phyloP scores from a whole-genome alignment of 2,797 vertebrate genomes.

The Sebastes kiyomatsui region DNA sequence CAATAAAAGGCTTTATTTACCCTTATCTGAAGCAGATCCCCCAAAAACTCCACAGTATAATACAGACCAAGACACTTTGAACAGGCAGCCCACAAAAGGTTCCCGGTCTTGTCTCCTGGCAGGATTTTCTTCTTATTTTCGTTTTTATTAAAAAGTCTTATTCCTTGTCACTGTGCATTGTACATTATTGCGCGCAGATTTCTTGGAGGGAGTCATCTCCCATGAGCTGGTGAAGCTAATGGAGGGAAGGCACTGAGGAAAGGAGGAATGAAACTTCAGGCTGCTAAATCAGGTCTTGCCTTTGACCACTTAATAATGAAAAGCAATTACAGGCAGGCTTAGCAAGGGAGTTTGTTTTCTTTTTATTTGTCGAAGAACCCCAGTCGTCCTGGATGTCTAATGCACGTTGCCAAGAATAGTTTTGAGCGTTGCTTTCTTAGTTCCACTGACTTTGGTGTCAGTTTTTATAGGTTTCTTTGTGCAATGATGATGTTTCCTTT shows the following conservation, averaged over 20 bases:
- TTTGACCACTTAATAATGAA: constrained; percentile 62
- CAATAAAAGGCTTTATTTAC: constrained; percentile 83
- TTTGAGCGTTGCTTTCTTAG: not conserved
- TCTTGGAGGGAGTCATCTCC: constrained; percentile 43
- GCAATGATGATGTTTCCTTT: not conserved
- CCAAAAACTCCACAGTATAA: constrained; percentile 43
- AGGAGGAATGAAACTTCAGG: constrained; percentile 30
- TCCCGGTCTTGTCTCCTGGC: constrained; percentile 42
- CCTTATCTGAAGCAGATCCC: constrained; percentile 58
- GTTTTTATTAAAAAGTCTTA: constrained; percentile 75
- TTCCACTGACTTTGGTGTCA: not conserved
- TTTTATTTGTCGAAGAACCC: constrained; percentile 32
- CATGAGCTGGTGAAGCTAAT: constrained; percentile 39
- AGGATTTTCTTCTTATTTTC: constrained; percentile 63
- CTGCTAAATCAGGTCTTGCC: constrained; percentile 44
- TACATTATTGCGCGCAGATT: constrained; percentile 61
- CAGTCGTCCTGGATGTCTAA: constrained; percentile 11
- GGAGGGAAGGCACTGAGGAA: constrained; percentile 12
- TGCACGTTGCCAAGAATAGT: constrained; percentile 18
- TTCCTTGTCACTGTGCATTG: constrained; percentile 59
- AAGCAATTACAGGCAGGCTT: constrained; percentile 50
- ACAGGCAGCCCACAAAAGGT: constrained; percentile 36
- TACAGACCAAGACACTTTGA: constrained; percentile 50
- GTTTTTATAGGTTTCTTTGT: constrained; percentile 5
- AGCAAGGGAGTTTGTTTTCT: constrained; percentile 7